Base-by-base conservation (phyloP, 2,113 vertebrate genomes). In the Malurus melanocephalus region DNA sequence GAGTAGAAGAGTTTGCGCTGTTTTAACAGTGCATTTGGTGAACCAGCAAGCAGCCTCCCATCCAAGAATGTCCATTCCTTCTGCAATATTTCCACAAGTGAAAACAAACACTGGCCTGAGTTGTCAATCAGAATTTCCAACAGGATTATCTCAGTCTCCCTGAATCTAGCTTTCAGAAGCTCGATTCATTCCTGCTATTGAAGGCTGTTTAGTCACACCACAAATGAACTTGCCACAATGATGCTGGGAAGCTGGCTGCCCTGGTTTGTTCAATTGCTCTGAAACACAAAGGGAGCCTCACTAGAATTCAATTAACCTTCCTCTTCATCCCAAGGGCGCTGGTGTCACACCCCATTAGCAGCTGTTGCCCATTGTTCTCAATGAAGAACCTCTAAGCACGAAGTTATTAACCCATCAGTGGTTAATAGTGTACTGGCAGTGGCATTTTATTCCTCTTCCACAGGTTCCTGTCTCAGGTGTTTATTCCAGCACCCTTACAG, bases 251-350 rank as follows among this genome's bases (percentile, higher is more conserved):
- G 48, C 67, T 91, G 73, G 46, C 52, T 74, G 77, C 55, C 77
- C 85, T 89, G 53, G 13, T 62, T 88, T 93, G 55, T 93, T 89
- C 88, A n/a, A 17, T 28, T 90, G 43, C 85, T 80, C 72, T 78
- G 55, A 78, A 85, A 53, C 40, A 90, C 82, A 86, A 95, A 87
- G 62, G 76, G 40, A 78, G 21, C 69, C 71, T 84, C 80, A 35
- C 66, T 76, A 69, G 84, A 90, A 93, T 93, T 93, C 73, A 88
- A 24, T 93, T 93, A 93, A 65, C 78, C 76, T 86, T 79, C 75
- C 76, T 90, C 73, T 92, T 92, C 61, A 60, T 94, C 88, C 85
- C 88, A 93, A 87, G 86, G 51, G 73, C 0, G 0, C 15, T 65
- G 32, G 23, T 71, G 57, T 93, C 5, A 0, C 11, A 76, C 43